Evolutionary conservation across 2,888 invertebrate species (phyloP), one percentile per base, ranked within the genome.

Genomic region (Pristionchus japonicus): DNA sequence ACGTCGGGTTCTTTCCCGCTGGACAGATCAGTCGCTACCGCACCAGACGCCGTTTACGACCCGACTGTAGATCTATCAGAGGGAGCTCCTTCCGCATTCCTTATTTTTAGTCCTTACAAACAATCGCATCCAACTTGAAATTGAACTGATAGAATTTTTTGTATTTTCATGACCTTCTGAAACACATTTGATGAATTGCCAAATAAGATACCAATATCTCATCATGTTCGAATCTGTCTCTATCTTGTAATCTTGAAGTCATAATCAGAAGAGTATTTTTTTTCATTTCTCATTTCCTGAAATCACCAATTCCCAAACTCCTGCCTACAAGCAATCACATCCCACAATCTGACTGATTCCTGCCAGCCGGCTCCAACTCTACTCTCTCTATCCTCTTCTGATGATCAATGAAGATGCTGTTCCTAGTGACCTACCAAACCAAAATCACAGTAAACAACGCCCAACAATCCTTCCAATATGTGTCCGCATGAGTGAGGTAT

Each of bases 11-110:
- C 77, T 77, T 77, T 77, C 77, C 27, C 23, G 13, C 4, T 77
- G 43, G 43, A 13, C 3, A 17, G 77, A 77, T 77, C n/a, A 77
- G 77, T 43, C n/a, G 77, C 27, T 77, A 13, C 77, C 77, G 77
- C 77, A 27, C 77, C 77, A 77, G 77, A 77, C 40, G 40, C n/a
- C 27, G 17, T 43, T 77, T 77, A 77, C 77, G 27, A 7, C 43
- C 43, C 15, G 77, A n/a, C 43, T 47, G 77, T 77, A 77, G 43
- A 77, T 43, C 47, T 27, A 77, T 77, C 77, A 47, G 77, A 13
- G n/a, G n/a, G n/a, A 0, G 27, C 11, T 74, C 13, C 6, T 6
- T 57, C n/a, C 23, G 70, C 70, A 70, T 23, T 70, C 20, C 31
- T 27, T 31, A 1, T 34, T 15, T 67, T 9, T 31, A 6, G 4